Evolutionary conservation across 92 coral and sea anemone genomes (phyloP), one percentile per base, ranked within the genome.

Genomic region (Porites rus): DNA sequence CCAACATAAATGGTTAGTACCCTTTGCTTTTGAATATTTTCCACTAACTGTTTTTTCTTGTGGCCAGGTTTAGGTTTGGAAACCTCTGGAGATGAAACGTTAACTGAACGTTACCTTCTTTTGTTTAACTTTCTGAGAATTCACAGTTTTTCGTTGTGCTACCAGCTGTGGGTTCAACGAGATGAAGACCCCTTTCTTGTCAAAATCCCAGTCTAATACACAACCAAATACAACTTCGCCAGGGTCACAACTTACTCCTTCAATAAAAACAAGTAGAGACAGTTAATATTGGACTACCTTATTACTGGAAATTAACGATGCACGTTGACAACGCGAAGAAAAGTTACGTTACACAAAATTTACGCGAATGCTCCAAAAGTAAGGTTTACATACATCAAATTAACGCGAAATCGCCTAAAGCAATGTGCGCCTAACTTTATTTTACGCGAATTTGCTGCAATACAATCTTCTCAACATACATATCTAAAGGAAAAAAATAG

Each of bases 171-270:
- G 96, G 52, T 76, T 86, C 16, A 94, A 89, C 1, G 98, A 89
- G 20, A 96, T 59, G 65, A 83, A 60, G 64, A 94, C 87, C 51
- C 75, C 31, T 77, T 87, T 90, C 50, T 85, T 86, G 63, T 89
- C 92, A 16, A 94, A 31, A 85, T 96, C 92, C 66, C 91, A 78
- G 75, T 95, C 99, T 69, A 95, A 88, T 21, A 95, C 93, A 84
- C 92, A 89, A 25, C 97, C 93, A 58, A 78, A 86, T 56, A 96
- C 95, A 60, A 94, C 89, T 18, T 92, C 93, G 17, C 90, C 98
- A 50, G 86, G 94, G 54, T 81, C 73, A 31, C 96, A 90, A 46
- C 95, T 90, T 8, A 90, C 94, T 60, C 98, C 99, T 96, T 65
- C 19, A 83, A 60, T 22, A 66, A 71, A 46, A 80, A 14, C 25